Evolutionary conservation across 2,888 invertebrate species (phyloP), one percentile per base, ranked within the genome.

Genomic region (Euphydryas editha): DNA sequence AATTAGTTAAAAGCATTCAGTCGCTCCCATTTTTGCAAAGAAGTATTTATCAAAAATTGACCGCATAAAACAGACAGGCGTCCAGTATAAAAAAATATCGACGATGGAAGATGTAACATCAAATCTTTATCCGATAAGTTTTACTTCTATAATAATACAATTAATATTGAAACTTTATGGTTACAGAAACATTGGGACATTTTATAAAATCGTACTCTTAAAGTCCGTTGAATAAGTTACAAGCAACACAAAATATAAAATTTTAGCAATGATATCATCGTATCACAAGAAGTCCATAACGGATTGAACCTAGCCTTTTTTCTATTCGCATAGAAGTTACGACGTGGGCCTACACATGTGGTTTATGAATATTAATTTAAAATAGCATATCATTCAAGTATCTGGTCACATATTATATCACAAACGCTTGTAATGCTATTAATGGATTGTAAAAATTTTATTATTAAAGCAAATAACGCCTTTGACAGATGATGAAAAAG

Each of bases 1-100:
- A 76, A 75, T 75, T 75, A 73, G 69, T 57, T 68, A 61, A 63
- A 58, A 70, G 65, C 62, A 59, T 42, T 67, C 62, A 67, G 67
- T 69, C 74, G 66, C 75, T 60, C 67, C 75, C 59, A 66, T 69
- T 69, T 70, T 68, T 62, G 54, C 56, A 62, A 66, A 67, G 18
- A 37, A 47, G n/a, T 62, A 68, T 67, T 65, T 17, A 36, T 36
- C 17, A 54, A 17, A 17, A 18, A 54, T 54, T 54, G 30, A 54
- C 54, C 17, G 30, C n/a, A 36, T 15, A 15, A 21, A 49, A 21
- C 1, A 21, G 20, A 15, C 11, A 46, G 18, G 17, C 24, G 36
- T 36, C 11, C 10, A 18, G 1, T 54, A 17, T 3, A 17, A 36
- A 54, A 10, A 10, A 54, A 24, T 36, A 30, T 54, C 8, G 20